Evolutionary conservation across 2,113 vertebrate genomes (phyloP), one percentile per base, ranked within the genome.

Genomic region (Melanerpes aurifrons): DNA sequence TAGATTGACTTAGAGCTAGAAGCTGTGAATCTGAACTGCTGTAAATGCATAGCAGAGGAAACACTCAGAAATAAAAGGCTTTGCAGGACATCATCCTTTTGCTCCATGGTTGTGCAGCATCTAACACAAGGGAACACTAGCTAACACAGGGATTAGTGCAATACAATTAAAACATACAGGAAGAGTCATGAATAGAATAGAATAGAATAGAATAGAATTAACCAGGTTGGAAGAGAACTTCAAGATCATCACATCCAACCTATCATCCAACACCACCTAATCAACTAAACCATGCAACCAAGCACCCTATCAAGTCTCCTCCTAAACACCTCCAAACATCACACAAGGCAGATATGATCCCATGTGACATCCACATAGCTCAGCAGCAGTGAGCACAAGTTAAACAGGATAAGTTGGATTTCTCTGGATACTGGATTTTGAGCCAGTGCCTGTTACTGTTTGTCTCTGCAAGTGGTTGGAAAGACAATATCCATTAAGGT

Each of bases 331-430:
- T 40, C 40, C 40, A 40, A 57, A 64, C 25, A 31, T 18, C 50
- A 72, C 59, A 32, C 10, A 45, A 54, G 24, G 15, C 70, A 62
- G 80, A 40, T 35, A 45, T 0, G 4, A 45, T 75, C 22, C 37
- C 56, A 3, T 12, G 15, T 7, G 26, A 54, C 45, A 66, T 3
- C 26, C 54, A 20, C 15, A 17, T 0, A 0, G 50, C 66, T 69
- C 31, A 32, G 29, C 3, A 86, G 32, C 72, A 68, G 31, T 2
- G 28, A 56, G n/a, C 17, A 35, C 6, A 61, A 43, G 25, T 22
- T 93, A 59, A 62, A 69, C n/a, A 85, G 47, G 29, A n/a, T 16
- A 35, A 69, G 6, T 0, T 70, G 59, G 61, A n/a, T 71, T 83
- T 69, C 45, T 86, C 37, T 72, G 73, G 15, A 35, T 56, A 76